These are phyloP conservation scores for Xylota sylvarum DNA, from an alignment of 2,888 invertebrate genomes.

Conservation along the genomic window DNA sequence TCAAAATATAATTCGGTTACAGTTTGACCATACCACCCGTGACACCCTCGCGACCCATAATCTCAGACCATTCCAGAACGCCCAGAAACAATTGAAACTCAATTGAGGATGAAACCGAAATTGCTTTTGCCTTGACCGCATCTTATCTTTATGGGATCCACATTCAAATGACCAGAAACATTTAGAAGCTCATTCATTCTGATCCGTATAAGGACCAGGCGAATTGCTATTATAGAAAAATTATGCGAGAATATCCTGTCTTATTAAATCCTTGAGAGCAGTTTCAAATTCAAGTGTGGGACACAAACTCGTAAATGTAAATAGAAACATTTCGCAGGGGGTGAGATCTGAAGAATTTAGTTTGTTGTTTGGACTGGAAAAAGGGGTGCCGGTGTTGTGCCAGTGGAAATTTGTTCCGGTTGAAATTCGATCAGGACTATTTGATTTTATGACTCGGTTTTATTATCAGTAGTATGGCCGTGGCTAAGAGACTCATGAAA, in stretches of 20 bases:
- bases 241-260: slow-evolving; percentile 78
- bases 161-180: slow-evolving; percentile 78
- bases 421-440: slow-evolving; percentile 77
- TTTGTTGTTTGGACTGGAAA: slow-evolving; percentile 28
- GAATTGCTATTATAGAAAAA: slow-evolving; percentile 78
- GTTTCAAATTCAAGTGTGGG: slow-evolving; percentile 52
- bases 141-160: slow-evolving; percentile 79
- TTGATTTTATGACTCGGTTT: slow-evolving; percentile 74
- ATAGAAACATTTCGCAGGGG: slow-evolving; percentile 34
- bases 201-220: slow-evolving; percentile 78
- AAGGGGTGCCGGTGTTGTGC: slow-evolving; percentile 60
- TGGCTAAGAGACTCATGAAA: slow-evolving; percentile 25
- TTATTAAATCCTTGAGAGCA: slow-evolving; percentile 78
- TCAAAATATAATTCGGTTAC: slow-evolving; percentile 49
- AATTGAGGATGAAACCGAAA: slow-evolving; percentile 79
- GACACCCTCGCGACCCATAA: slow-evolving; percentile 67
- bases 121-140: slow-evolving; percentile 79
- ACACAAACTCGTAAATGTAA: slow-evolving; percentile 62
- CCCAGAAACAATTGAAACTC: slow-evolving; percentile 78
- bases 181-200: slow-evolving; percentile 77
- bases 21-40: slow-evolving; percentile 25
- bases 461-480: slow-evolving; percentile 50
- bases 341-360: slow-evolving; percentile 7
- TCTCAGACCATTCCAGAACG: slow-evolving; percentile 54
- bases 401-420: slow-evolving; percentile 72